A percentile compares a stretch with the other conserved stretches of the same genome.
Evolutionary conservation across 2,888 invertebrate genomes (phyloP).

Genomic region (Erebia aethiops): DNA sequence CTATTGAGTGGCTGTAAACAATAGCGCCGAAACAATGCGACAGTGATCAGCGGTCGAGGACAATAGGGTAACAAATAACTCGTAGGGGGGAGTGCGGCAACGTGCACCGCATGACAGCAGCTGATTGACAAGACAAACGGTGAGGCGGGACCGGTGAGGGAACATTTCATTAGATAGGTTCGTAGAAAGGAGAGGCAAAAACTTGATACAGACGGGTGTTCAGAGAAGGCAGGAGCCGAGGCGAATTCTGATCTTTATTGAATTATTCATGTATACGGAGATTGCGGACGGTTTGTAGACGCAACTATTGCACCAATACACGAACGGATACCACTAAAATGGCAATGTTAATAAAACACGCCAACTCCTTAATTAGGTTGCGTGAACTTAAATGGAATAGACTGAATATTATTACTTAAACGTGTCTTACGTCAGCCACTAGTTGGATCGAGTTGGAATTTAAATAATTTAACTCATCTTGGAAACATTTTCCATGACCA

Average conservation of each 20-base stretch:
- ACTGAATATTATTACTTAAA: conserved; percentile 28
- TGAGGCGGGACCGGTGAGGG: conserved; percentile 61
- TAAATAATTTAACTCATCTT: conserved; percentile 59
- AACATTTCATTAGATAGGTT: conserved; percentile 67
- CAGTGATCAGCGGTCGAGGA: conserved; percentile 68
- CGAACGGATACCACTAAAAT: conserved; percentile 40
- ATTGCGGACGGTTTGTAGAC: conserved; percentile 43
- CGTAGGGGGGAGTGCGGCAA: conserved; percentile 63
- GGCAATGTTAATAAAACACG: conserved; percentile 46
- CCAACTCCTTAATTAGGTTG: conserved; percentile 43
- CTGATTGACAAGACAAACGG: conserved; percentile 79
- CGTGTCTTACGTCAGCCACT: conserved; percentile 23
- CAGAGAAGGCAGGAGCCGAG: conserved; percentile 41
- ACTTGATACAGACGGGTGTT: conserved; percentile 53
- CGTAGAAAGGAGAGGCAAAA: conserved; percentile 56
- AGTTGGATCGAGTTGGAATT: conserved; percentile 12
- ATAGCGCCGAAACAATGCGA: conserved; percentile 74
- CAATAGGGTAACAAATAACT: conserved; percentile 79
- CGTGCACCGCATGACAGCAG: conserved; percentile 54
- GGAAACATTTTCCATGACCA: conserved; percentile 50
- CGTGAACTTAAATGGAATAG: conserved; percentile 34
- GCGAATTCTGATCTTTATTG: conserved; percentile 64
- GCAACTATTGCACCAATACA: conserved; percentile 45
- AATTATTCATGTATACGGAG: conserved; percentile 71
- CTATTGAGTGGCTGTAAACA: conserved; percentile 71